These are phyloP conservation scores for Bryconaethiops microstoma DNA, from an alignment of 2,797 vertebrate species.

Conservation along the genomic window DNA sequence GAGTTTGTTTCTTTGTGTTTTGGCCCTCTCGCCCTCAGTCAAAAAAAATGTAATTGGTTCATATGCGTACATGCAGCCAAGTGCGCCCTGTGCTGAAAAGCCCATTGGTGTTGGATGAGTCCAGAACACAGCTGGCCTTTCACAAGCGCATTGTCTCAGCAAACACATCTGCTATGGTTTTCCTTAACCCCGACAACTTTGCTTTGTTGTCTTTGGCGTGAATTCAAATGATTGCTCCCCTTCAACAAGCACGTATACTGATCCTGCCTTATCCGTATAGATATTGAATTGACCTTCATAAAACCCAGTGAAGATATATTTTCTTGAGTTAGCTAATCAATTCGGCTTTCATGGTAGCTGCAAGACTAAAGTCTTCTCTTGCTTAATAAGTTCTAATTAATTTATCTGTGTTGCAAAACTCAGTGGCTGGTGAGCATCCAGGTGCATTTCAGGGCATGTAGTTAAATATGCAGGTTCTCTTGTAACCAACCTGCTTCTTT, in stretches of 20 bases:
- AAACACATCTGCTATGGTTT: slow-evolving; percentile 57
- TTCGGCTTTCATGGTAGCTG: not conserved
- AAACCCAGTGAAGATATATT: not conserved
- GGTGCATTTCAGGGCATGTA: not conserved
- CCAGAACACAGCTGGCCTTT: slow-evolving; percentile 53
- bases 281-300: not conserved
- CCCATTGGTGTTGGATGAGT: slow-evolving; percentile 2
- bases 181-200: slow-evolving; percentile 46
- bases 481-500: not conserved
- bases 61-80: slow-evolving; percentile 1
- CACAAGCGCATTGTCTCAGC: slow-evolving; percentile 59
- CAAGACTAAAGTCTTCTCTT: slow-evolving; percentile 36
- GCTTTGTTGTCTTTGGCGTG: not conserved
- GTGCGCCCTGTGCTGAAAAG: not conserved
- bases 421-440: not conserved
- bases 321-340: not conserved
- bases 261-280: not conserved
- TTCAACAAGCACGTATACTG: not conserved
- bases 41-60: not conserved
- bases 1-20: too few relatives aligned
- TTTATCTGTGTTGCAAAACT: slow-evolving; percentile 30
- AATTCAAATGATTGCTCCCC: not conserved
- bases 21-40: too few relatives aligned
- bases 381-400: slow-evolving; percentile 2
- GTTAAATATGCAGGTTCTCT: not conserved